Evolutionary conservation across 2,113 vertebrate genomes (phyloP).

Genomic region (Chaenogobius annularis): DNA sequence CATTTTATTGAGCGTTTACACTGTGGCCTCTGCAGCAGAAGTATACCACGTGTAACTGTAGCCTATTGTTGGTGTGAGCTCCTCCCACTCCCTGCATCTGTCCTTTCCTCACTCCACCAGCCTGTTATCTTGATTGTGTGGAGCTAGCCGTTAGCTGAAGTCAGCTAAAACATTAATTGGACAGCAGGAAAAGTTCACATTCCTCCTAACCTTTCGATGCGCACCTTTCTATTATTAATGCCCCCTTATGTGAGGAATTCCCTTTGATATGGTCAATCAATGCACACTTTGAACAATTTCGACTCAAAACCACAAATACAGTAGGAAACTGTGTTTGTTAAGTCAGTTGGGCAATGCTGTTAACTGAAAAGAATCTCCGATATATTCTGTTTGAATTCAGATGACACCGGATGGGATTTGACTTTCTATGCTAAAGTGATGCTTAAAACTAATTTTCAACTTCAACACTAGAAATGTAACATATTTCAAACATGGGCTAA

Average conservation of each 20-base stretch:
- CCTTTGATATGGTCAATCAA: constrained; percentile 74
- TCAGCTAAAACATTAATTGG: constrained; percentile 81
- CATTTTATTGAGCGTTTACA: constrained; percentile 39
- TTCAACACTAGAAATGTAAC: background rate
- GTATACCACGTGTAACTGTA: constrained; percentile 36
- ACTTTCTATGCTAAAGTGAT: background rate
- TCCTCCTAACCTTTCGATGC: constrained; percentile 54
- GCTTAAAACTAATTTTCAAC: background rate
- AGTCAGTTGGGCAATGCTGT: constrained; percentile 16
- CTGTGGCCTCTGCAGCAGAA: constrained; percentile 2
- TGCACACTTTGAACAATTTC: constrained; percentile 51
- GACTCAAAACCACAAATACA: constrained; percentile 36
- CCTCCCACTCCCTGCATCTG: constrained; percentile 33
- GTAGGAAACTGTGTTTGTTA: constrained; percentile 27
- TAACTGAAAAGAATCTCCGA: background rate
- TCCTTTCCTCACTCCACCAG: constrained; percentile 53
- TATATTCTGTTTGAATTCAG: constrained; percentile 6
- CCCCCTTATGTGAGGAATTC: constrained; percentile 67
- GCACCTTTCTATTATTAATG: constrained; percentile 75
- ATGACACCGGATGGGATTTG: constrained; percentile 8
- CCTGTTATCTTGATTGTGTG: constrained; percentile 74
- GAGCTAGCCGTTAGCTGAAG: constrained; percentile 66
- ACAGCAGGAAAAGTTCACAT: constrained; percentile 75
- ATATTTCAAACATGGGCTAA: background rate
- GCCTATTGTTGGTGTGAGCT: constrained; percentile 38